Base-by-base conservation (phyloP, 2,797 vertebrate species). In the Syncerus caffer region DNA sequence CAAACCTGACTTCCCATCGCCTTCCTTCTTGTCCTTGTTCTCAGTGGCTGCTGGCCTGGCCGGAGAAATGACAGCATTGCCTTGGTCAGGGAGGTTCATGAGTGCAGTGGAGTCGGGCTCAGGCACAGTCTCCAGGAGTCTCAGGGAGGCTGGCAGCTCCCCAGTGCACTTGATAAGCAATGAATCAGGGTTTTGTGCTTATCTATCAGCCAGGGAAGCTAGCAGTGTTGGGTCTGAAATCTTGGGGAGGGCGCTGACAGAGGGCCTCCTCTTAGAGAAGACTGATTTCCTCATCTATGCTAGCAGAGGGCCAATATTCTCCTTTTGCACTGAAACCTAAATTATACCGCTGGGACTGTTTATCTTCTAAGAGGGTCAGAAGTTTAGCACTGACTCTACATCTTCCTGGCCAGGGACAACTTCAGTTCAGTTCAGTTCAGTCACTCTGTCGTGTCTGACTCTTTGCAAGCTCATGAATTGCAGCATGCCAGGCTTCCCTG, bases 151-250 rank as follows among this genome's bases (percentile, higher is more conserved):
- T 4, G 0, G 1, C 12, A 17, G 7, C 1, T 14, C 7, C 17
- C n/a, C 29, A 16, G 4, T 29, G 7, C 10, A 34, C 57, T 58
- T 19, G 21, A 29, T 29, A 29, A 85, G 23, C 0, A 2, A 12
- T 1, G 4, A 38, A 7, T 25, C 0, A 19, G 19, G 11, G 31
- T 15, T 64, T n/a, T 21, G 47, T 8, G 1, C 0, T 6, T 2
- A 19, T 7, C 0, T 5, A 29, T 38, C n/a, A 31, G 21, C 4
- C 10, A 78, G 15, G 16, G 15, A 13, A 71, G 16, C 34, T 64
- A 9, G 34, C 12, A 67, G 16, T 3, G 13, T 11, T 11, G 6
- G 8, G 17, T 45, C 23, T 62, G 47, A 84, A 83, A 76, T 47
- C 19, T 45, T 60, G 17, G 16, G 23, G 13, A 21, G 16, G 4